Evolutionary conservation across 2,113 vertebrate genomes (phyloP), one percentile per base, ranked within the genome.

Genomic region (Eulacestoma nigropectus): DNA sequence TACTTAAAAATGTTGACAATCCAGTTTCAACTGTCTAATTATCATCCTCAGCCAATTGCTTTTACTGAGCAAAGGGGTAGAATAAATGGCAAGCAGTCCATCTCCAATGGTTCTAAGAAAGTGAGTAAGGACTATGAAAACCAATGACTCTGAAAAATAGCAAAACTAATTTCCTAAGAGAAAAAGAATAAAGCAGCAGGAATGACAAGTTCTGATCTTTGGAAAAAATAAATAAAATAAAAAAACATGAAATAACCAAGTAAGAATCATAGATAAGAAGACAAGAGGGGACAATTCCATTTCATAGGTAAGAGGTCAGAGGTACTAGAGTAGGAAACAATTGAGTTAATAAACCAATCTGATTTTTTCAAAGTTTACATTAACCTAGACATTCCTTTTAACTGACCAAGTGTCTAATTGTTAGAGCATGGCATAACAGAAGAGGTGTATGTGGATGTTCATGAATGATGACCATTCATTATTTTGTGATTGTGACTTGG

Each of bases 361-460:
- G 72, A 87, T 18, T 96, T 96, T 97, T 93, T 94, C 22, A 8
- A 89, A 83, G 64, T 93, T 96, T 87, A 23, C 15, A 11, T 93
- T 96, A 93, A 91, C 52, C 39, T 90, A 65, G 19, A 23, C 76
- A 78, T 89, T 94, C 59, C 47, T 93, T 96, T 97, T 65, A 95
- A 95, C 56, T 96, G 73, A 91, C 62, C 72, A 87, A 84, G 42
- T 60, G 17, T 82, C 89, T 93, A 77, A 87, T 49, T 57, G 67
- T 81, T 95, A 88, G 78, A 96, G 27, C 8, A 30, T n/a, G 23
- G 30, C n/a, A 29, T 33, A 84, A 55, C 30, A 50, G 46, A 20
- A 46, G 46, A 78, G 9, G 2, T 5, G 16, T n/a, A 23, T 42
- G 60, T 84, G 79, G 53, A 86, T 96, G 44, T 89, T 95, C 83